These are phyloP conservation scores for Lepeophtheirus nordmannii DNA, from an alignment of 2,888 invertebrate genomes.

Conservation along the genomic window DNA sequence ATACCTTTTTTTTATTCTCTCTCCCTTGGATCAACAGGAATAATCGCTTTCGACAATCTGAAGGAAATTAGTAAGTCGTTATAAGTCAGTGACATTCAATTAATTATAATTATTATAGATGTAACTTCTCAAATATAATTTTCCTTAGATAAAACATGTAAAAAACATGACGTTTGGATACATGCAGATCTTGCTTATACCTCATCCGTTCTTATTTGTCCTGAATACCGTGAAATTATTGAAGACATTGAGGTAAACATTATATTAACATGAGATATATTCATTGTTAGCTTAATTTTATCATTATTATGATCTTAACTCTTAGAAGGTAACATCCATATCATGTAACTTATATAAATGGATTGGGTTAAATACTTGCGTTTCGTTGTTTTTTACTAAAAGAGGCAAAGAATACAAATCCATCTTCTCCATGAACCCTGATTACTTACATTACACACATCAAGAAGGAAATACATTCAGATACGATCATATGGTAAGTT, in stretches of 20 bases:
- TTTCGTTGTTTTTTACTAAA: not conserved
- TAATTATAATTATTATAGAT: too few species aligned
- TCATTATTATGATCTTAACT: not conserved
- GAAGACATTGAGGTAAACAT: not conserved
- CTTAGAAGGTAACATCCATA: not conserved
- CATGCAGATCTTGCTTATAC: not conserved
- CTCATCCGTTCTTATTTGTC: not conserved
- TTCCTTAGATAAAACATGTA: not conserved
- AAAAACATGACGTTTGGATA: not conserved
- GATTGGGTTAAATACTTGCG: not conserved
- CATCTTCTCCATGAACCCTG: not conserved
- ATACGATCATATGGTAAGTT: not conserved
- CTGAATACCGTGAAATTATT: not conserved
- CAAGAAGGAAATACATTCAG: not conserved
- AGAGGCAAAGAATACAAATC: not conserved
- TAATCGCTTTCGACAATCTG: constrained; percentile 2
- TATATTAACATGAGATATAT: not conserved
- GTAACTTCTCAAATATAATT: not conserved
- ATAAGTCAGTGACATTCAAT: too few species aligned
- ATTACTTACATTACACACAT: not conserved
- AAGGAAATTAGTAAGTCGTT: not conserved
- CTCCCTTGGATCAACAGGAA: not conserved
- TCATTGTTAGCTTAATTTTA: not conserved
- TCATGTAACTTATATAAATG: not conserved
- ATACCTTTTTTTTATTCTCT: not conserved